Evolutionary conservation across 2,888 invertebrate genomes (phyloP).

Genomic region (Ormyrus nitidulus): DNA sequence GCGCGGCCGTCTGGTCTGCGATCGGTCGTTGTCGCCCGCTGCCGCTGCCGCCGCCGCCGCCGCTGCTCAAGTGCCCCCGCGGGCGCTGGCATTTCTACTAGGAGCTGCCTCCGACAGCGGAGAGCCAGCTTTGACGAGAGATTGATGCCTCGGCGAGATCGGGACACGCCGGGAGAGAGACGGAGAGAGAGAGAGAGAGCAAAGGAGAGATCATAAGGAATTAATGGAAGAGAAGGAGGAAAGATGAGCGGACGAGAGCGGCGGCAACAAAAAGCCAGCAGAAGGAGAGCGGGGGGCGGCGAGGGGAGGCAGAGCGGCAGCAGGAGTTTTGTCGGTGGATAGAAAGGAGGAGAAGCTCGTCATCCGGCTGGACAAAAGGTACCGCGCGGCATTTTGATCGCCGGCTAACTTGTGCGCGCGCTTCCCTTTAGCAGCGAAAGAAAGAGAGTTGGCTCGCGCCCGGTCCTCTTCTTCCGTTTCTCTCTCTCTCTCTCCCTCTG

Average conservation of each 20-base stretch:
- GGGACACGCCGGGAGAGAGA: conserved; percentile 15
- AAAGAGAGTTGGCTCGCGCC: conserved; percentile 45
- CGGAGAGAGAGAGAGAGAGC: conserved; percentile 20
- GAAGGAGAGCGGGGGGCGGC: not conserved
- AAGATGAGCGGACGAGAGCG: conserved; percentile 37
- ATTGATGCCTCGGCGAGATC: conserved; percentile 68
- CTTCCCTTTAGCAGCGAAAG: conserved; percentile 7
- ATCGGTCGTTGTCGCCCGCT: not conserved
- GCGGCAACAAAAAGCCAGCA: conserved; percentile 51
- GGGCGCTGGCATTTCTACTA: conserved; percentile 71
- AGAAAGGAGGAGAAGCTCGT: conserved; percentile 54
- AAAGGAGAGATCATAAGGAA: conserved; percentile 46
- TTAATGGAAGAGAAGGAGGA: conserved; percentile 47
- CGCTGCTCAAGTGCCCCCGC: conserved; percentile 40
- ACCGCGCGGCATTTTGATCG: conserved; percentile 74
- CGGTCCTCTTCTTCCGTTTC: conserved; percentile 52
- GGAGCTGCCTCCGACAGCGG: conserved; percentile 49
- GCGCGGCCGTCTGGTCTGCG: too few species aligned
- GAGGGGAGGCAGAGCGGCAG: not conserved
- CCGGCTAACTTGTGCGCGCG: conserved; percentile 67
- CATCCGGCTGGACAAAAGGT: conserved; percentile 71
- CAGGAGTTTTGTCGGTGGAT: conserved; percentile 32
- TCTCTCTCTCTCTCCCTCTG: conserved; percentile 14
- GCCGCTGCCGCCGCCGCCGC: conserved; percentile 10
- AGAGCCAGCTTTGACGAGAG: conserved; percentile 72